These are phyloP conservation scores for Canis aureus DNA, from an alignment of 2,113 vertebrate genomes.

Conservation along the genomic window DNA sequence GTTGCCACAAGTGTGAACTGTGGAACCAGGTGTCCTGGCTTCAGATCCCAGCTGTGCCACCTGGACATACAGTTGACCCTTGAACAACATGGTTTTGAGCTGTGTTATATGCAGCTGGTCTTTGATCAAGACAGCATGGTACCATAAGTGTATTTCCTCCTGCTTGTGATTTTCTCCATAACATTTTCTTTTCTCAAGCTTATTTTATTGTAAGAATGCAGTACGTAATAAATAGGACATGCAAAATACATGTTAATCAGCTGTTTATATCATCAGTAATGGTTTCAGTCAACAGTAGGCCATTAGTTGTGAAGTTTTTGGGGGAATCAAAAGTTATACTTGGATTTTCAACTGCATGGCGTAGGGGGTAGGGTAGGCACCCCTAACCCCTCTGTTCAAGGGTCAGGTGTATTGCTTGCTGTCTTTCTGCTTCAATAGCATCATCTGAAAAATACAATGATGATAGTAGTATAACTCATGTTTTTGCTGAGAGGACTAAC, in stretches of 20 bases:
- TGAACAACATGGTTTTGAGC: not conserved
- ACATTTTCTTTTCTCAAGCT: not conserved
- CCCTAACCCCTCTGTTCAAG: not conserved
- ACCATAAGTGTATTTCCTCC: not conserved
- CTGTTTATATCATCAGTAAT: not conserved
- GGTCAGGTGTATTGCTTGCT: not conserved
- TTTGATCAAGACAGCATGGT: fast-evolving
- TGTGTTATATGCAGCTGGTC: not conserved
- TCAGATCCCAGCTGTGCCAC: not conserved
- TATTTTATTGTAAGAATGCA: not conserved
- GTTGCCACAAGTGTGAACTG: not conserved
- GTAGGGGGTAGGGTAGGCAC: not conserved
- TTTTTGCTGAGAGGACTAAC: not conserved
- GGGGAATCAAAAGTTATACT: not conserved
- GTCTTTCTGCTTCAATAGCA: not conserved
- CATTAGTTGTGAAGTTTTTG: not conserved
- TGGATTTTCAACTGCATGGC: not conserved
- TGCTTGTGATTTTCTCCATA: not conserved
- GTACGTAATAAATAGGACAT: not conserved
- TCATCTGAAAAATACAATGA: not conserved
- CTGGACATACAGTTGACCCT: not conserved
- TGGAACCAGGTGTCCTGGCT: not conserved
- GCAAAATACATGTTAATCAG: not conserved
- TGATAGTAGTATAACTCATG: not conserved
- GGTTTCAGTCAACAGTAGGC: not conserved